Percentiles rank a stretch among this genome's conserved stretches.
phyloP scores from a whole-genome alignment of 2,888 invertebrate genomes.

The Andrena trimmerana region DNA sequence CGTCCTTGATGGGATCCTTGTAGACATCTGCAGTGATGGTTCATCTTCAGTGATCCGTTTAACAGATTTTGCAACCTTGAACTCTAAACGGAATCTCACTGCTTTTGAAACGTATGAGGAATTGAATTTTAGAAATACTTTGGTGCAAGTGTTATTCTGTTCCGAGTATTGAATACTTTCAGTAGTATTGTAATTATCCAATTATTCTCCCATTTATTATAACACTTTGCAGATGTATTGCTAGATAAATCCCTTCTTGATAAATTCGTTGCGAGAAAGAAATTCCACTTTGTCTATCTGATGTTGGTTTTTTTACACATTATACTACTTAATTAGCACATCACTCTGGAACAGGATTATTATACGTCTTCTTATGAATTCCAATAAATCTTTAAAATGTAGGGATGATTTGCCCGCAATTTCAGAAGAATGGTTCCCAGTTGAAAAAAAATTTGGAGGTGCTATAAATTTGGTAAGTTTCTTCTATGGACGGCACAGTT shows the following conservation, averaged over 20 bases:
- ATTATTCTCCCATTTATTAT: not conserved
- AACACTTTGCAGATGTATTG: too few species aligned
- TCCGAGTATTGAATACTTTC: not conserved
- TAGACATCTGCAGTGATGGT: conserved; percentile 15
- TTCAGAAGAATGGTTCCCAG: too few species aligned
- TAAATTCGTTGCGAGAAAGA: too few species aligned
- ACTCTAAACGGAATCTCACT: conserved; percentile 1
- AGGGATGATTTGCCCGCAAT: too few species aligned
- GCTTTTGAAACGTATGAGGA: not conserved
- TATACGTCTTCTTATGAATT: too few species aligned
- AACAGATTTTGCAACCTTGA: conserved; percentile 14
- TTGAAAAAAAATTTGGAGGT: not conserved
- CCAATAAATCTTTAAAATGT: too few species aligned
- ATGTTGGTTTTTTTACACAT: too few species aligned
- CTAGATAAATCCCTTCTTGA: too few species aligned
- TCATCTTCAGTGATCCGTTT: conserved; percentile 15
- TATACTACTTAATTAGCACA: too few species aligned
- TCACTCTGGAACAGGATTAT: too few species aligned
- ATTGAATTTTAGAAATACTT: not conserved
- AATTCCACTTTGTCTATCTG: too few species aligned
- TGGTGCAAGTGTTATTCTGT: not conserved
- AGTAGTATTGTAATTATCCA: not conserved
- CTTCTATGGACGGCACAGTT: not conserved
- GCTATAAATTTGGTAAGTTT: not conserved
- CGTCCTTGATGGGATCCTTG: conserved; percentile 16